Evolutionary conservation across 2,888 invertebrate species (phyloP).

Genomic region (Rapana venosa): DNA sequence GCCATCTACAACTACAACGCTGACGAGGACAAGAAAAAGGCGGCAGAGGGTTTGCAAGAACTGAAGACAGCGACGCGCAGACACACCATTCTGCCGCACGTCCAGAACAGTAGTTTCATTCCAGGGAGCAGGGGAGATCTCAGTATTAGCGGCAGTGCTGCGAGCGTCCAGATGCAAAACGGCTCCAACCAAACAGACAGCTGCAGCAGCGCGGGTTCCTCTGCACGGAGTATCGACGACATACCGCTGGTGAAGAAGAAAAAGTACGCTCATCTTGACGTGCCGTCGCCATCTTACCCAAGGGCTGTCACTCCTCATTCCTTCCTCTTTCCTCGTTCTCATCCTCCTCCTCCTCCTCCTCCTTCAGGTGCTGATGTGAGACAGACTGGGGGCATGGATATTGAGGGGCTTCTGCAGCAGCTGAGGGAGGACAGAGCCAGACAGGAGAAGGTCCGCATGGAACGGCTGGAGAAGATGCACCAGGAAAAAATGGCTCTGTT

Average conservation of each 20-base stretch:
- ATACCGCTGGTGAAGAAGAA: constrained; percentile 41
- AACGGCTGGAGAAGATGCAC: constrained; percentile 48
- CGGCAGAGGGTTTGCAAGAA: constrained; percentile 18
- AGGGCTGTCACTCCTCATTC: not conserved
- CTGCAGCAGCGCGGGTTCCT: not conserved
- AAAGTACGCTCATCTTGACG: constrained; percentile 27
- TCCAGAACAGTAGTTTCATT: not conserved
- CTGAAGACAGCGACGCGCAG: not conserved
- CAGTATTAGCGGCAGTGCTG: not conserved
- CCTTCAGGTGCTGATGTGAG: not conserved
- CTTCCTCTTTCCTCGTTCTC: not conserved
- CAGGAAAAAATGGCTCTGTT: constrained; percentile 48
- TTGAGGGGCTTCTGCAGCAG: constrained; percentile 16
- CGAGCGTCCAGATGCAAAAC: not conserved
- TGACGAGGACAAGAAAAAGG: constrained; percentile 32
- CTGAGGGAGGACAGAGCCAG: constrained; percentile 45
- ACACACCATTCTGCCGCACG: not conserved
- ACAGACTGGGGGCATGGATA: not conserved
- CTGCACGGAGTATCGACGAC: not conserved
- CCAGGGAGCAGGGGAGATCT: no score
- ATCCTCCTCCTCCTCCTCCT: not conserved
- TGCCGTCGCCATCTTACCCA: not conserved
- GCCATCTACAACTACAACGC: constrained; percentile 45
- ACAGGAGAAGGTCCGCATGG: constrained; percentile 44
- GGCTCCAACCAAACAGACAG: not conserved